Evolutionary conservation across 2,113 vertebrate species (phyloP), one percentile per base, ranked within the genome.

Genomic region (Cepphus grylle): DNA sequence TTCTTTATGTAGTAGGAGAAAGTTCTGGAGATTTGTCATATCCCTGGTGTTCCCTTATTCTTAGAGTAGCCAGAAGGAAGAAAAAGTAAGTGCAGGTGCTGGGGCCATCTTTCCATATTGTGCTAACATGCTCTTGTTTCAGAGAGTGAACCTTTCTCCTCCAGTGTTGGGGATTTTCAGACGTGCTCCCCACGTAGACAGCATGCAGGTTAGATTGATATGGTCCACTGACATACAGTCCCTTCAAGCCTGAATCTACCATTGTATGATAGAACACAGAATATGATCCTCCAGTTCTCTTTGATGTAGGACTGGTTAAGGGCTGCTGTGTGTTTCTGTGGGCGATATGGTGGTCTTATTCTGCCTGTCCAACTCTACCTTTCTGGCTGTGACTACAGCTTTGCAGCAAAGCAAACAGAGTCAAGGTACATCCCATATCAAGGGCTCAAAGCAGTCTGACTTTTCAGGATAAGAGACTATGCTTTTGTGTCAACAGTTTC

Each of bases 241-340:
- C 8, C 4, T n/a, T 56, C 27, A 32, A 79, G 18, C 61, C 15
- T 22, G 43, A 16, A 59, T 59, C 25, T 80, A 22, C 34, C 6
- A 4, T n/a, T 19, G 14, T 23, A 7, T 25, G 52, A 32, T 6
- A 59, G n/a, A 52, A 42, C 12, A n/a, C 38, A 27, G 47, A 79
- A 62, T 9, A 30, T 0, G 1, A 18, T 47, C 36, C 34, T 69
- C 49, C 2, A 0, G 15, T 69, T 59, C 26, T 23, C 43, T 42
- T 58, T 74, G 52, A 52, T 13, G 36, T 63, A 32, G 26, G 13
- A 3, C 50, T 42, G 34, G 8, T 69, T 65, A 59, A 69, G 34
- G 56, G 42, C 42, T 22, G 12, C 49, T 52, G 26, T 15, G 6
- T 17, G 49, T 58, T 88, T 76, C 43, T 65, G 34, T 74, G 72